Evolutionary conservation across 1,140 invertebrate genomes (phyloP), one percentile per base, ranked within the genome.

Genomic region (Temnothorax longispinosus): DNA sequence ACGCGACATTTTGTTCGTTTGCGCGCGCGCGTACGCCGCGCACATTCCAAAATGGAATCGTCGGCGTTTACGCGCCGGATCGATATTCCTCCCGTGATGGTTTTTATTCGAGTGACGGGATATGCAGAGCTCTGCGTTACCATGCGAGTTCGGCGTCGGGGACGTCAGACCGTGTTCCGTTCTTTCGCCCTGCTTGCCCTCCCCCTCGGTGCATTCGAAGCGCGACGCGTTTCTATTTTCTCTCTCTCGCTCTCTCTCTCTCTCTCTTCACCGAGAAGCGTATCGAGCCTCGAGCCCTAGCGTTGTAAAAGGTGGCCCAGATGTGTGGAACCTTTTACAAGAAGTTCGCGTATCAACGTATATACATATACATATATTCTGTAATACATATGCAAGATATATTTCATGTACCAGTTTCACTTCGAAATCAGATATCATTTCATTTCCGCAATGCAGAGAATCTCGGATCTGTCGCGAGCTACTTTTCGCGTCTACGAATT

Each of bases 1-100:
- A 27, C 27, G 93, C 94, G 94, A 94, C 95, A 95, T 95, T 95
- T 95, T 95, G 94, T 95, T 95, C 91, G 76, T 94, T 65, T 18
- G 6, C 6, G 91, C 75, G 21, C 47, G 41, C 64, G 35, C 64
- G 41, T n/a, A n/a, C 41, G 80, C 60, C 60, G 56, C 87, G 85
- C 72, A 69, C 80, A 90, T 80, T 86, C 76, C 91, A 94, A 93
- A 90, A 94, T 94, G 93, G 93, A 93, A 75, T 93, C 91, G 86
- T 88, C 60, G 75, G 18, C 50, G 56, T 81, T 91, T 90, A 27
- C 86, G 78, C 74, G 76, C 21, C 64, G 78, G 64, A 85, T 92
- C 86, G 88, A 92, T 91, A 91, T 80, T 77, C 71, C 41, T 77
- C 71, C 41, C 58, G 41, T 32, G 50, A 77, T 71, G 27, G 58